Evolutionary conservation across 2,888 invertebrate genomes (phyloP), one percentile per base, ranked within the genome.

Genomic region (Gasteruption jaculator): DNA sequence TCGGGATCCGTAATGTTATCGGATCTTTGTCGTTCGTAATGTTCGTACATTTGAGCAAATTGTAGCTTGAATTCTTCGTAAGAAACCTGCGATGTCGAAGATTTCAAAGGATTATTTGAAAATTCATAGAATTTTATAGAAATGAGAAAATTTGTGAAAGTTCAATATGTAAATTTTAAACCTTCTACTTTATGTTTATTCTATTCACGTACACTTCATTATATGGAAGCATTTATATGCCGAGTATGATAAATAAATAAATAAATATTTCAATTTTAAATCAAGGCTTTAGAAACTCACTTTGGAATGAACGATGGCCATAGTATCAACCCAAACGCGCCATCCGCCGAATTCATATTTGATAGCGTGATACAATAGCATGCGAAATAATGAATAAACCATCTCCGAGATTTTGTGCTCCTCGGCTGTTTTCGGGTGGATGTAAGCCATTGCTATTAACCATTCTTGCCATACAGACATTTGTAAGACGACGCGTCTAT

Each of bases 391-490:
- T 0, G 94, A 90, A 73, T 96, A 97, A 25, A 99, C 97, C 91
- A 96, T 92, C 66, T 96, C 96, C 0, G 94, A 93, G 39, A 96
- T 88, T 73, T 94, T 91, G 68, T 94, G 92, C 64, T 97, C 94
- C 63, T 95, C 94, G 0, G 86, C 83, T 58, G 86, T 92, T 71
- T 91, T 89, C 0, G 97, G 97, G 72, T 95, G 96, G 52, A 99
- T 94, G 71, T 96, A 96, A 18, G 96, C 93, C 86, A 94, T 86
- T 4, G 96, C 95, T 57, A 99, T 97, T 8, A 99, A 78, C 99
- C 99, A 99, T 65, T 95, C 97, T 73, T 92, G 92, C 99, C 99
- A 99, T 1, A 99, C 99, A 0, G 97, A 97, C 99, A 99, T 99
- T 75, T 99, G 99, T 27, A 99, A 77, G 10, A 99, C 94, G 0